Percentiles rank a stretch among this genome's conserved stretches.
Conservation (phyloP, 2,113 vertebrate species). For the Meriones unguiculatus region DNA sequence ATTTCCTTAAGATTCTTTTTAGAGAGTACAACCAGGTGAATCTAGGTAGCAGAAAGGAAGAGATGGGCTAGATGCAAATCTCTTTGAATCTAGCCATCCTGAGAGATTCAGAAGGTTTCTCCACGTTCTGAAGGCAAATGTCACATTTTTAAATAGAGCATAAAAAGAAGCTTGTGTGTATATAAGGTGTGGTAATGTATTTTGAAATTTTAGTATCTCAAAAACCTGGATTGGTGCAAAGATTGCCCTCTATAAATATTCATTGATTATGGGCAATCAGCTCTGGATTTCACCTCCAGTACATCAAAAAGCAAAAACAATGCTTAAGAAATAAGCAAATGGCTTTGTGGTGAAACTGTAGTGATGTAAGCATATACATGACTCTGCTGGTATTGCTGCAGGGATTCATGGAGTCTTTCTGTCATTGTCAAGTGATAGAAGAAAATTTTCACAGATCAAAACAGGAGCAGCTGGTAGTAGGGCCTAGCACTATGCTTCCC, state of each 20-base stretch:
- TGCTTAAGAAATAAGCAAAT: neutral
- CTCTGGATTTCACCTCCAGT: neutral
- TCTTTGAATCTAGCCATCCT: neutral
- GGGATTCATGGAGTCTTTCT: neutral
- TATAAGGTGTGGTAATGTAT: neutral
- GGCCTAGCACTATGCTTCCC: neutral
- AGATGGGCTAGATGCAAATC: neutral
- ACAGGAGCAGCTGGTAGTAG: neutral
- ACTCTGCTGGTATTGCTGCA: neutral
- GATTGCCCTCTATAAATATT: constrained; percentile 26
- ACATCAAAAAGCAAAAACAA: neutral
- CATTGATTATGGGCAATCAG: neutral
- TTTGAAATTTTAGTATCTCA: neutral
- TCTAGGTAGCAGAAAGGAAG: neutral
- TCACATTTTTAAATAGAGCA: neutral
- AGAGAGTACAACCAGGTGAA: neutral
- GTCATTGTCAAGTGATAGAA: neutral
- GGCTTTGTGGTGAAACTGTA: neutral
- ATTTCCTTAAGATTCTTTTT: constrained; percentile 44
- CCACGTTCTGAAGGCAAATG: neutral
- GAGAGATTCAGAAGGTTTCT: constrained; percentile 28
- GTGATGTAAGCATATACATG: neutral
- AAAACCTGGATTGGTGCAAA: neutral
- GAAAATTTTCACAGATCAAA: neutral
- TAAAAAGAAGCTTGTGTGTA: neutral